Evolutionary conservation across 2,797 vertebrate genomes (phyloP), one percentile per base, ranked within the genome.

Genomic region (Garrulus glandarius): DNA sequence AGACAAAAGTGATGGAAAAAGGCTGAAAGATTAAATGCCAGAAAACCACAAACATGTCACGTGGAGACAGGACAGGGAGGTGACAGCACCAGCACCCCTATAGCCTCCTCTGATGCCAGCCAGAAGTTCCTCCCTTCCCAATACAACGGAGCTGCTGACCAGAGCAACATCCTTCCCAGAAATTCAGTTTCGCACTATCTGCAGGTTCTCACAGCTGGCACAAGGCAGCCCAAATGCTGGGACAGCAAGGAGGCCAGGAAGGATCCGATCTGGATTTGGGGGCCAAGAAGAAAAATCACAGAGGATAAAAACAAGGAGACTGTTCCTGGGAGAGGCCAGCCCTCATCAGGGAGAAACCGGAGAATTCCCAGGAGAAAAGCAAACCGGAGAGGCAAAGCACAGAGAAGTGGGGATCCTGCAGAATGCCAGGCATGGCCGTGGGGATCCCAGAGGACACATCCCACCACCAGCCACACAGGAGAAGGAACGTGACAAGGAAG

Each of bases 401-500:
- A 41, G 72, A 50, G n/a, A 55, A 65, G 20, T 13, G 3, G 21
- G 18, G n/a, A 50, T 55, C 65, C 27, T 8, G 13, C 26, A 72
- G 43, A 84, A 50, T 26, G 26, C 55, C 50, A 13, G n/a, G 26
- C 21, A 16, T 0, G 13, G n/a, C 10, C 1, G 23, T 5, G 1
- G 53, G 74, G 32, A 43, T 18, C 52, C 26, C 34, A 11, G 56
- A 24, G 47, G 22, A 71, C 34, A 19, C 7, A 18, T 20, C 39
- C 53, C 41, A 36, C 17, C 53, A 19, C 12, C 13, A 52, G 44
- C 34, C 36, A 4, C 0, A 6, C 23, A 47, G 60, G 26, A 47
- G 60, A 21, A 60, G 64, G 32, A 76, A 83, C 0, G 0, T 0
- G 1, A 46, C 24, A 19, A 64, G 61, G 47, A 36, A 16, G 24